Evolutionary conservation across 2,888 invertebrate genomes (phyloP).

Genomic region (Drosophila kambysellisi): DNA sequence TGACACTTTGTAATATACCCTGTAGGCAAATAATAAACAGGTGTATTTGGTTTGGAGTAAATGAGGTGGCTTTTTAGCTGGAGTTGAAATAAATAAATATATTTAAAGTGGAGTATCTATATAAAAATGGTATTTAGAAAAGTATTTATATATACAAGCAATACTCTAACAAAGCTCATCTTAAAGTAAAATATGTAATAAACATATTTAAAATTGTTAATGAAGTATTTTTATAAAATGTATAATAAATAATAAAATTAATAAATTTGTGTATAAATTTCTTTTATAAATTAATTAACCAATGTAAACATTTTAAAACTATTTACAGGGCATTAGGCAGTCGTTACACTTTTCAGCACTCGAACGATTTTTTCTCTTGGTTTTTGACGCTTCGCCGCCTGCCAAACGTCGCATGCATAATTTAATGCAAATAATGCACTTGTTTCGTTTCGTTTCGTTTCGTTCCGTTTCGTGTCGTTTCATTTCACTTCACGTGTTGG

Average conservation of each 20-base stretch:
- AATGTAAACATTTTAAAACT: background rate
- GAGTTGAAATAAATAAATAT: background rate
- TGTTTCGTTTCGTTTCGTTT: constrained; percentile 76
- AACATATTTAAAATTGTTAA: background rate
- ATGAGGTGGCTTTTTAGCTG: background rate
- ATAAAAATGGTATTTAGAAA: background rate
- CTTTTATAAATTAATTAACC: background rate
- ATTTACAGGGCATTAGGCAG: constrained; percentile 17
- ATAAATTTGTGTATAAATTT: no score
- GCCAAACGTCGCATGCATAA: constrained; percentile 73
- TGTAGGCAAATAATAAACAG: background rate
- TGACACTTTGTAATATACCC: constrained; percentile 66
- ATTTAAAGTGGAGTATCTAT: background rate
- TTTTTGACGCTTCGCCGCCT: constrained; percentile 59
- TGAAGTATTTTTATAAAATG: background rate
- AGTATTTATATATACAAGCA: no score
- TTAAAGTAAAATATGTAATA: background rate
- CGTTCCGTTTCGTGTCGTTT: constrained; percentile 68
- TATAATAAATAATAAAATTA: background rate
- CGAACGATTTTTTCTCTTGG: constrained; percentile 27
- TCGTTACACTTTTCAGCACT: background rate
- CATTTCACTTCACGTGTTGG: constrained; percentile 74
- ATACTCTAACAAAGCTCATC: background rate
- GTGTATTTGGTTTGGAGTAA: constrained; percentile 5
- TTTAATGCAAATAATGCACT: constrained; percentile 81